Evolutionary conservation across 2,888 invertebrate species (phyloP).

Genomic region (Nemurella pictetii): DNA sequence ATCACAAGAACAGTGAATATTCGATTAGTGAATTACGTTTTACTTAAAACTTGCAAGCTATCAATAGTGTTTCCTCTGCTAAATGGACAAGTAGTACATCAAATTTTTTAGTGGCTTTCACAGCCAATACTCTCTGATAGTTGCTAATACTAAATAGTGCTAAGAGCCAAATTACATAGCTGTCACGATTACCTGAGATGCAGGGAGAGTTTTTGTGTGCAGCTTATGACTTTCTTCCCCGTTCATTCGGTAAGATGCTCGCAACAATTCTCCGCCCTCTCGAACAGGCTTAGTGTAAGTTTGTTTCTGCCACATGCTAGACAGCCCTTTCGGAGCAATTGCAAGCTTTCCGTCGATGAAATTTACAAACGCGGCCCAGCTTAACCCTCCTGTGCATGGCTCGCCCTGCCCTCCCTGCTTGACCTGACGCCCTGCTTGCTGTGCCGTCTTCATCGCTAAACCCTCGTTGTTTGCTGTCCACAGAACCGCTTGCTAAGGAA

Average conservation of each 20-base stretch:
- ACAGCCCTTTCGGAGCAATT: background rate
- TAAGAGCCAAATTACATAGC: no score
- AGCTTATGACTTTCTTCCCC: background rate
- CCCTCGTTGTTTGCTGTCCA: slow-evolving; percentile 40
- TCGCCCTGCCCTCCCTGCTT: background rate
- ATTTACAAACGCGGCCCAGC: no score
- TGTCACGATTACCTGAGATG: background rate
- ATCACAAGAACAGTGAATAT: no score
- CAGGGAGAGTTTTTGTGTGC: background rate
- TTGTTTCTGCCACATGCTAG: background rate
- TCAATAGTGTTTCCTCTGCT: no score
- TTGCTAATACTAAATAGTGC: no score
- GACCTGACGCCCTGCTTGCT: no score
- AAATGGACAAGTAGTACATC: no score
- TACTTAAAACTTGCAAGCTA: no score
- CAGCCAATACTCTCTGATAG: no score
- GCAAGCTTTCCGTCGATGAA: no score
- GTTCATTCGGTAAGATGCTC: background rate
- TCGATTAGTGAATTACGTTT: no score
- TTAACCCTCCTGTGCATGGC: background rate
- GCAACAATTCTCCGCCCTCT: background rate
- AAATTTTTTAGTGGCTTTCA: no score
- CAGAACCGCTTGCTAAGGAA: slow-evolving; percentile 45
- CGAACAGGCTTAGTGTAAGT: background rate
- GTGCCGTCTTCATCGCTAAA: background rate